A percentile compares a stretch with the other conserved stretches of the same genome.
phyloP scores from a whole-genome alignment of 2,888 invertebrate species.

The Drosophila stalkeri region DNA sequence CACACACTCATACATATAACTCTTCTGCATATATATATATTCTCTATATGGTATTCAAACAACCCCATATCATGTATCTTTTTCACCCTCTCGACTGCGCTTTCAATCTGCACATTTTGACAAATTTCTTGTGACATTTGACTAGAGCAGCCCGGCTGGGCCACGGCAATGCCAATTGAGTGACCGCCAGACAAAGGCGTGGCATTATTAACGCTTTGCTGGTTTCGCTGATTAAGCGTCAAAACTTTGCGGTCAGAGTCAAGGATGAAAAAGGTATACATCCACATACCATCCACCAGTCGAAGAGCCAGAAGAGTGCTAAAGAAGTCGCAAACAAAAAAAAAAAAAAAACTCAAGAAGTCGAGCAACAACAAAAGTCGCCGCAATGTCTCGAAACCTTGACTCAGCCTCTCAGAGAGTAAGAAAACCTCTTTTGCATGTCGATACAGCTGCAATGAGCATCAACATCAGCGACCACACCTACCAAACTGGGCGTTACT shows the following conservation, averaged over 20 bases:
- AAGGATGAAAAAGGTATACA: constrained; percentile 18
- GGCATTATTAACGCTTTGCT: constrained; percentile 77
- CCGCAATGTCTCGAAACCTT: constrained; percentile 51
- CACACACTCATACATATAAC: not conserved
- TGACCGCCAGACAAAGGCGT: constrained; percentile 56
- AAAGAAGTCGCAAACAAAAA: not conserved
- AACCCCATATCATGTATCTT: constrained; percentile 5
- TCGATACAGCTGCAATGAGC: constrained; percentile 8
- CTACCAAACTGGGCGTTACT: not conserved
- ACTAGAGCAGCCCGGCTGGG: constrained; percentile 35
- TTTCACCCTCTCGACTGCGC: constrained; percentile 14
- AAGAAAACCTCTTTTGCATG: not conserved
- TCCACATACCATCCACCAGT: not conserved
- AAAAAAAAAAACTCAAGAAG: not conserved
- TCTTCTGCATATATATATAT: not conserved
- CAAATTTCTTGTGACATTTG: constrained; percentile 70
- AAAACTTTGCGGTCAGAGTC: constrained; percentile 62
- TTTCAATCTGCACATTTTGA: constrained; percentile 60
- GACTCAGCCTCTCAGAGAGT: not conserved
- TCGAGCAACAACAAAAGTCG: constrained; percentile 26
- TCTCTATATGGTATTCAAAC: not conserved
- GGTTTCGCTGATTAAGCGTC: constrained; percentile 69
- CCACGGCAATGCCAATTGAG: constrained; percentile 35
- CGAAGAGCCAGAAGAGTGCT: not conserved
- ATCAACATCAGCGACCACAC: not conserved